Base-by-base conservation (phyloP, 1,140 invertebrate species). In the Cotesia typhae region DNA sequence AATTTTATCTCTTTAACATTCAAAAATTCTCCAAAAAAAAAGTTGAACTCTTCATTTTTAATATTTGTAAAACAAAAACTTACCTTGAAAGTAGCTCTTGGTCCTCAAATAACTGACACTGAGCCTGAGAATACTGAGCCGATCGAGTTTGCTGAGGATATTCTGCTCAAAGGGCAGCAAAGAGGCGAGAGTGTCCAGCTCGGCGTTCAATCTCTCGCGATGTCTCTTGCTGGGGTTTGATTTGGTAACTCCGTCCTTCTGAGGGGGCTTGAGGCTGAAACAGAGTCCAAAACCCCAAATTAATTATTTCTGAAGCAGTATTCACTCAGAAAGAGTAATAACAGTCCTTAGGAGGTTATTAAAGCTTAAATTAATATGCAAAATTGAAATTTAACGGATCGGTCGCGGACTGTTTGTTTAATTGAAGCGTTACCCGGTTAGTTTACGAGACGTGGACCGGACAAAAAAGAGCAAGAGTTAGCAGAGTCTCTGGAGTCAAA, bases 21-120 rank as follows among this genome's bases (percentile, higher is more conserved):
- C 17, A 17, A 17, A 17, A 17, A 28, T 28, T 28, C 28, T 28
- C 28, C 1, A 28, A 28, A 28, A 28, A 28, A 2, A 28, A 28
- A 1, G 0, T 28, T 28, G 0, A 28, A 1, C 28, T 28, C 28
- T 14, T 14, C 0, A 14, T 14, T 14, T 14, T 14, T 14, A 14
- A 14, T 14, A 14, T 51, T 52, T 9, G 52, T 14, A 63, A 35
- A 60, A 60, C 28, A 20, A 66, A 17, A 12, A 83, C 91, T 91
- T 87, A 99, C 98, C 96, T 95, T 98, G 96, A 89, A 99, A 99
- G 89, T 99, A 99, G 87, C 96, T 98, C 89, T 99, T 99, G 79
- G 97, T 99, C 75, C 97, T 90, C 75, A 99, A 92, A 87, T 99
- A 99, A 88, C 96, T 97, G 86, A 99, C 98, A 66, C 96, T 97